phyloP scores from a whole-genome alignment of 2,888 invertebrate species.

The Trilocha varians region DNA sequence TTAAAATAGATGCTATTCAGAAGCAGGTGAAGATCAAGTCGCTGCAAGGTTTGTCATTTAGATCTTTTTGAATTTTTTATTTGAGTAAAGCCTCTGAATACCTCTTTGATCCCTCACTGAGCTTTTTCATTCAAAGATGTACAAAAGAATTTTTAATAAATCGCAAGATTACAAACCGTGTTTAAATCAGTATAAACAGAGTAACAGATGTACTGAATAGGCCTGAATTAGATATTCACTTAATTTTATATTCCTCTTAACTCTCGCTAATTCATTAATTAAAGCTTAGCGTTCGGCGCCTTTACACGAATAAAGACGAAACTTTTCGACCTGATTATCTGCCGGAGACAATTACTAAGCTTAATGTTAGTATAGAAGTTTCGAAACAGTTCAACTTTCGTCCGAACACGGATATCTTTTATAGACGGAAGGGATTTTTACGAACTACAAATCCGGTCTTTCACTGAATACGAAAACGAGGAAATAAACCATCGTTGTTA shows the following conservation, averaged over 20 bases:
- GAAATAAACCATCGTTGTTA: no score
- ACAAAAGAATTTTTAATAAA: neutral
- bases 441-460: neutral
- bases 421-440: neutral
- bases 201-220: neutral
- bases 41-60: neutral
- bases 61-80: neutral
- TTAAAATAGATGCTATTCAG: neutral
- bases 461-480: neutral
- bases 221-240: neutral
- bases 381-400: slow-evolving; percentile 1
- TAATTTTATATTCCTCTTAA: slow-evolving; percentile 1
- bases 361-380: slow-evolving; percentile 2
- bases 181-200: neutral
- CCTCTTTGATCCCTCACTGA: neutral
- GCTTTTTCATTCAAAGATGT: neutral
- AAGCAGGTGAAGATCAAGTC: neutral
- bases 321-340: slow-evolving; percentile 4
- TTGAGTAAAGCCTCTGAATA: neutral
- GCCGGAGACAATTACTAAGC: slow-evolving; percentile 4
- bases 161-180: neutral
- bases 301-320: slow-evolving; percentile 1
- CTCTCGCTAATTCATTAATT: slow-evolving; percentile 2
- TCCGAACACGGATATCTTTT: neutral
- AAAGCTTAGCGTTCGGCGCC: slow-evolving; percentile 1